A percentile compares a stretch with the other conserved stretches of the same genome.
phyloP scores from a whole-genome alignment of 2,888 invertebrate genomes.

The Dynastes hyllus region DNA sequence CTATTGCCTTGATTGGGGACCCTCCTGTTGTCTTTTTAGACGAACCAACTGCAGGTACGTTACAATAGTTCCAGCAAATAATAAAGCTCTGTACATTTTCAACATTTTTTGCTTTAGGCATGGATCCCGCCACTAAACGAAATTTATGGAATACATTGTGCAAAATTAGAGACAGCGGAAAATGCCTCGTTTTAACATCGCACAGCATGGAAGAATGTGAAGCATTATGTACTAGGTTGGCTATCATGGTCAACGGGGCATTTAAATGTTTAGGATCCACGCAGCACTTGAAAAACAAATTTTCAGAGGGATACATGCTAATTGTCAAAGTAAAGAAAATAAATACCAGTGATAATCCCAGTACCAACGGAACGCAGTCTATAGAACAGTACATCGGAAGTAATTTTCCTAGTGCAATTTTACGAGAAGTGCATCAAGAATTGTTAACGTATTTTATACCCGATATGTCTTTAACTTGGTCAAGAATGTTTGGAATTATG shows the following conservation, averaged over 20 bases:
- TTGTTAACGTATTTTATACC: slow-evolving; percentile 82
- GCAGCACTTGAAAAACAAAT: slow-evolving; percentile 88
- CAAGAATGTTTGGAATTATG: slow-evolving; percentile 84
- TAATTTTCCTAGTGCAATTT: slow-evolving; percentile 64
- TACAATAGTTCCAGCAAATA: too few species aligned
- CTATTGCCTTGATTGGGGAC: slow-evolving; percentile 74
- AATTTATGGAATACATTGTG: slow-evolving; percentile 86
- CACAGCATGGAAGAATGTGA: slow-evolving; percentile 92
- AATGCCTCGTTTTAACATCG: slow-evolving; percentile 87
- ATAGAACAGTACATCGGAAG: slow-evolving; percentile 61
- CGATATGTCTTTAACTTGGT: slow-evolving; percentile 78
- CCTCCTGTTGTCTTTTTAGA: slow-evolving; percentile 74
- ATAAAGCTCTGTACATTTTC: background rate
- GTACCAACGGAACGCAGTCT: slow-evolving; percentile 51
- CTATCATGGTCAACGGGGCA: slow-evolving; percentile 90
- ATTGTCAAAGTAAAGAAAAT: slow-evolving; percentile 69
- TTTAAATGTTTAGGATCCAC: slow-evolving; percentile 87
- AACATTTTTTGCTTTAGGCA: slow-evolving; percentile 72
- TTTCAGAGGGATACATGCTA: slow-evolving; percentile 75
- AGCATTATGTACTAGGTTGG: slow-evolving; percentile 86
- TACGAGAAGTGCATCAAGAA: slow-evolving; percentile 82
- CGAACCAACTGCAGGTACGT: slow-evolving; percentile 74
- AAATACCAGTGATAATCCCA: slow-evolving; percentile 14
- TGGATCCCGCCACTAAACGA: slow-evolving; percentile 87
- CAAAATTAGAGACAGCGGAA: slow-evolving; percentile 80